Evolutionary conservation across 53 echinoderm and acorn worm genomes (phyloP), one percentile per base, ranked within the genome.

Genomic region (Astropecten irregularis): DNA sequence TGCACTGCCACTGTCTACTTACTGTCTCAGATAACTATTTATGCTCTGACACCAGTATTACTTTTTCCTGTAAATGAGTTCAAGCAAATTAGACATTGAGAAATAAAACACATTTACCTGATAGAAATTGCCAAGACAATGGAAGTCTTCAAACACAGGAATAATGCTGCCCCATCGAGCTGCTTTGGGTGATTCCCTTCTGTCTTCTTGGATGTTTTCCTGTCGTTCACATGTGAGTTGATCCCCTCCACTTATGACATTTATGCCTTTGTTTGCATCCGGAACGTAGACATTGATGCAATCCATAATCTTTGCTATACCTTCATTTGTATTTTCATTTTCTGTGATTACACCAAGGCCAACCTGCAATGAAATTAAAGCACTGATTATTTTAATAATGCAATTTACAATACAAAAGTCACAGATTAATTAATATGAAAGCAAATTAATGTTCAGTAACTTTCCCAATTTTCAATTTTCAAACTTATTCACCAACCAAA

Each of bases 51-150:
- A 26, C 28, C 27, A 3, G 32, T 29, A 31, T 32, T 10, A 33
- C 13, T 18, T 33, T 9, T 61, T 31, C 30, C 15, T 59, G 8
- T 14, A 46, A n/a, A n/a, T n/a, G n/a, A n/a, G n/a, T n/a, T 14
- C 47, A 8, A 8, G 47, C 47, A 46, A 46, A 46, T 9, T 46
- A 9, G 47, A 46, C 8, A 14, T 7, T 7, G 47, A 14, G 14
- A 46, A 46, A 46, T 14, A 46, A 46, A 9, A 9, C 8, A 46
- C 47, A 46, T 27, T 29, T 59, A 83, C 83, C 68, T 67, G 67
- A 36, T 83, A 83, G 38, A 83, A 83, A 22, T 67, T 83, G 13
- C 53, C 83, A 2, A 83, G 36, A 16, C 52, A 68, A 83, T 83
- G 83, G 38, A 83, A 83, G 54, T 83, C 83, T 23, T 50, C 83